These are phyloP conservation scores for Sitodiplosis mosellana DNA, from an alignment of 1,140 invertebrate genomes.

Conservation along the genomic window DNA sequence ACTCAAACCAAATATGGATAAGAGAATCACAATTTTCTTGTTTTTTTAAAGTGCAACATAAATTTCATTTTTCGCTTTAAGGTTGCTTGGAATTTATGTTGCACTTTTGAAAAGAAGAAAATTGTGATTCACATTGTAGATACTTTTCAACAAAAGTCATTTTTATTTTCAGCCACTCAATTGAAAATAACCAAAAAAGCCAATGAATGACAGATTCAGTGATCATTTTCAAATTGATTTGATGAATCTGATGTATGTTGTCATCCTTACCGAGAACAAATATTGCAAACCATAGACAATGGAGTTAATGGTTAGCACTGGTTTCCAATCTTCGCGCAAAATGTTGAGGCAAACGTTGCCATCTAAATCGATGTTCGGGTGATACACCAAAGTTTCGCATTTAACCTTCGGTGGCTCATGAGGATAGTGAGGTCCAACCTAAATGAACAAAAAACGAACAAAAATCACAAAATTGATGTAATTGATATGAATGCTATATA, in stretches of 20 bases:
- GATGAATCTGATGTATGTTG: too few relatives aligned
- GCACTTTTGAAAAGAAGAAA: too few relatives aligned
- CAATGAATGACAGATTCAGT: too few relatives aligned
- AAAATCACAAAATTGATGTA: neutral
- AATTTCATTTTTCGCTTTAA: too few relatives aligned
- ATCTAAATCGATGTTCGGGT: constrained; percentile 89
- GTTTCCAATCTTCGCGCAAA: constrained; percentile 96
- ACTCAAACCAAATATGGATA: too few relatives aligned
- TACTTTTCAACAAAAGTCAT: too few relatives aligned
- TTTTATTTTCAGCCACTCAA: too few relatives aligned
- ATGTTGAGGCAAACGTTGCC: constrained; percentile 92
- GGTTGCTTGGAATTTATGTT: too few relatives aligned
- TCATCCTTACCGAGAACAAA: constrained; percentile 87
- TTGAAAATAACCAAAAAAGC: too few relatives aligned
- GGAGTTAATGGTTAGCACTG: constrained; percentile 92
- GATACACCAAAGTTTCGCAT: constrained; percentile 85
- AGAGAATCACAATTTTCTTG: neutral
- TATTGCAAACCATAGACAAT: constrained; percentile 97
- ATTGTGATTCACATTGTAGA: too few relatives aligned
- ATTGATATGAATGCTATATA: neutral
- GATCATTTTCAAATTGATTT: too few relatives aligned
- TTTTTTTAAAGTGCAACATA: too few relatives aligned
- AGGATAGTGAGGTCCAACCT: constrained; percentile 88
- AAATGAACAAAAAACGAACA: constrained; percentile 6
- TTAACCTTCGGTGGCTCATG: constrained; percentile 93